These are phyloP conservation scores for Dendrocincla fuliginosa DNA, from an alignment of 2,797 vertebrate genomes.

Conservation along the genomic window DNA sequence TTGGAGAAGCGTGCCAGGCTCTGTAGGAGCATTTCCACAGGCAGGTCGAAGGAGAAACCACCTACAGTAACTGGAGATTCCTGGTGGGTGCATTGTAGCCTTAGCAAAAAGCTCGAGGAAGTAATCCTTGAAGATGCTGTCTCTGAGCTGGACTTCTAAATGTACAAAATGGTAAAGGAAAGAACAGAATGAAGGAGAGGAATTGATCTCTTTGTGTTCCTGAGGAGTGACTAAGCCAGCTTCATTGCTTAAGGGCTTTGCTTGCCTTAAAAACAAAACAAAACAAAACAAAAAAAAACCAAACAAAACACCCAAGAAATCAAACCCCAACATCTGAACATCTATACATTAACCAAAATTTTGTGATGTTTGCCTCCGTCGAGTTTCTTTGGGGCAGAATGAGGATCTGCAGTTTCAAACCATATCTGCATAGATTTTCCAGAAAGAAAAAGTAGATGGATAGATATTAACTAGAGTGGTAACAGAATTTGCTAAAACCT, in stretches of 20 bases:
- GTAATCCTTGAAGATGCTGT: background rate
- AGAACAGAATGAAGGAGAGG: background rate
- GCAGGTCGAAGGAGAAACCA: background rate
- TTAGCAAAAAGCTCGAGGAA: background rate
- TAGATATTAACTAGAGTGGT: background rate
- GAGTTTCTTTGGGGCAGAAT: background rate
- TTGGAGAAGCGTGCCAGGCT: background rate
- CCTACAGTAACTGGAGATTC: background rate
- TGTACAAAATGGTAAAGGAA: accelerated
- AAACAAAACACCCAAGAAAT: background rate
- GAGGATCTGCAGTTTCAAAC: background rate
- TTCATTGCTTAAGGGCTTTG: background rate
- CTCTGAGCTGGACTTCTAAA: background rate
- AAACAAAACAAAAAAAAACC: background rate
- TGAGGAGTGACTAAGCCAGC: background rate
- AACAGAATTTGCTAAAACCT: background rate
- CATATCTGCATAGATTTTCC: background rate
- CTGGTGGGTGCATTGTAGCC: background rate
- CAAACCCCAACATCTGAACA: background rate
- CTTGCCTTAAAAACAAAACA: background rate
- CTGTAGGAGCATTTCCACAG: background rate
- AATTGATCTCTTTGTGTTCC: background rate
- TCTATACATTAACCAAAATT: background rate
- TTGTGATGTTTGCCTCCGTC: background rate
- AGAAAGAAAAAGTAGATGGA: background rate